Evolutionary conservation across 2,113 vertebrate genomes (phyloP), one percentile per base, ranked within the genome.

Genomic region (Piaya cayana): DNA sequence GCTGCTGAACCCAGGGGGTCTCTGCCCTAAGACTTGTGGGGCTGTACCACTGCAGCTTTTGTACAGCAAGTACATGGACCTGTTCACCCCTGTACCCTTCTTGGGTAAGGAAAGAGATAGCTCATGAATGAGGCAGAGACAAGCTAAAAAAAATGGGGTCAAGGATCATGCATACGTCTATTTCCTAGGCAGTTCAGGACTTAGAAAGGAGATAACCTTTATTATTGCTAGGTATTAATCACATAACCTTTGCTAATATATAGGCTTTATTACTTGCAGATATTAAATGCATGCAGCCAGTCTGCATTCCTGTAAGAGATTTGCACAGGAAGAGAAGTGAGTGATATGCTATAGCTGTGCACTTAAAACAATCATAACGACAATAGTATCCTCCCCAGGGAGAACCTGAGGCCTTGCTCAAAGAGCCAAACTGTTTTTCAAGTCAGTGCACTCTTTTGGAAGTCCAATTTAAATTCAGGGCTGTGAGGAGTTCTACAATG

Each of bases 291-390:
- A 1, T 37, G 6, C 47, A 83, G 76, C 64, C 85, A 56, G 47
- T 39, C 69, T 90, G 62, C 0, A 4, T 11, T 84, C 55, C 37
- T 60, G 52, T 39, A 64, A 90, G 75, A 70, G 72, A 82, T 86
- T 78, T 88, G 39, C 64, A 47, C 22, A 22, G 74, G 56, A 88
- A 58, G 90, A 68, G 86, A 94, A 88, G 60, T 26, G 76, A 92
- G 55, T 86, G 78, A 94, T 88, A 42, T 32, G 36, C 65, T 88
- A n/a, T 47, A 88, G 86, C 22, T 60, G 37, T 77, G 47, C 68
- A 81, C 76, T 93, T 93, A 34, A 65, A 87, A 72, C 29, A 79
- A 22, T 79, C 53, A 10, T 53, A 84, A 89, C 0, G 0, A 85
- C 71, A 91, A 77, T 26, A 71, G 29, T 21, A 64, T 90, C 75